Evolutionary conservation across 2,797 vertebrate species (phyloP), one percentile per base, ranked within the genome.

Genomic region (Peromyscus eremicus): DNA sequence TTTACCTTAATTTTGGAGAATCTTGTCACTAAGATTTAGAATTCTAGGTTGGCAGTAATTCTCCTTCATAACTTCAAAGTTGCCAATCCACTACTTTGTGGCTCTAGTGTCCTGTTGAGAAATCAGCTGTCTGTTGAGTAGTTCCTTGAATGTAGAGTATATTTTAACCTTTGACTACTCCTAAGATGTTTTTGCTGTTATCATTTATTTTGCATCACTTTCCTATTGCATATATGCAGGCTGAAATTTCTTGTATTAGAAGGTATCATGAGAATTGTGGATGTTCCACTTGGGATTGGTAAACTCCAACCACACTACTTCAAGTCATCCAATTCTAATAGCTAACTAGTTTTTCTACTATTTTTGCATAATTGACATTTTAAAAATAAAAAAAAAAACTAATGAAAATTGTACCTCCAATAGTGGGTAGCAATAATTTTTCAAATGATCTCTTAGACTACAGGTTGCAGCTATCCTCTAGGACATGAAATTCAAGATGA

Each of bases 381-480:
- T 79, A 17, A 94, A 80, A 79, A 7, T 71, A 13, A 87, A 96
- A 97, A 93, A n/a, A 21, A 49, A 52, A 52, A 13, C 64, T 86
- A 77, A 46, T 75, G 37, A 79, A 86, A 87, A 12, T 49, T 19
- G 12, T 66, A 34, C 27, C 5, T 32, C 17, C 29, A 66, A 14
- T 66, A 66, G 17, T 3, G 37, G 16, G 37, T 46, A 84, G 62
- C 80, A 81, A 57, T 81, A 55, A 57, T 23, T 57, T 37, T 57
- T 81, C 13, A 86, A 34, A 25, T 80, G 23, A 75, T 91, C 55
- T 84, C 32, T 91, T 96, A 19, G 76, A 87, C 57, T 90, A 37
- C 13, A 76, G 12, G 2, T 66, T 93, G 17, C 23, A 37, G 37
- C 12, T 84, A 2, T 32, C 75, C 25, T 37, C 79, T 4, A 77